These are phyloP conservation scores for Anadara kagoshimensis DNA, from an alignment of 1,140 invertebrate genomes.

Conservation along the genomic window DNA sequence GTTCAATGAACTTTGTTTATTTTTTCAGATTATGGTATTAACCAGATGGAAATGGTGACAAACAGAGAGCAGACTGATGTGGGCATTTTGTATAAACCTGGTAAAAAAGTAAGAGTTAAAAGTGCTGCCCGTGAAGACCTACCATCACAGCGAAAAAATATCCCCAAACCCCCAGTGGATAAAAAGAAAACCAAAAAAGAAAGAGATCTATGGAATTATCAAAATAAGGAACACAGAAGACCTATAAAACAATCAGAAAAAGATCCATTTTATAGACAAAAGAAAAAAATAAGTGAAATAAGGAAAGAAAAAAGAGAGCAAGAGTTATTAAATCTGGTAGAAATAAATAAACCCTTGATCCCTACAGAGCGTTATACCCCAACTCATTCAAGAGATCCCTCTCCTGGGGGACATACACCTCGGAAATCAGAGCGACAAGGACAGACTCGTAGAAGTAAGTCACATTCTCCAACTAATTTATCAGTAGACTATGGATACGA, in stretches of 20 bases:
- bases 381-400: conserved; percentile 39
- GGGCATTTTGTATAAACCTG: conserved; percentile 56
- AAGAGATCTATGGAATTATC: conserved; percentile 65
- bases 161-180: conserved; percentile 13
- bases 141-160: conserved; percentile 41
- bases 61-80: conserved; percentile 54
- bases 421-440: conserved; percentile 27
- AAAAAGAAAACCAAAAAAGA: conserved; percentile 32
- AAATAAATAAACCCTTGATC: conserved; percentile 62
- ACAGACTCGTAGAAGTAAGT: conserved; percentile 39
- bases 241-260: conserved; percentile 67
- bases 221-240: conserved; percentile 57
- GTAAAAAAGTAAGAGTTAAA: conserved; percentile 52
- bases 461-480: conserved; percentile 44
- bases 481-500: background rate
- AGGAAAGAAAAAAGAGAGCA: conserved; percentile 55
- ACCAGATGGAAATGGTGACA: conserved; percentile 9
- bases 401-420: conserved; percentile 47
- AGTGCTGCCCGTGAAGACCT: conserved; percentile 53
- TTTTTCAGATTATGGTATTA: conserved; percentile 35
- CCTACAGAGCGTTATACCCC: conserved; percentile 44
- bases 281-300: conserved; percentile 52
- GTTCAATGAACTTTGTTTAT: no score
- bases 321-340: conserved; percentile 58
- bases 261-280: conserved; percentile 66